These are phyloP conservation scores for Tetramorium alpestre DNA, from an alignment of 1,140 invertebrate genomes.

Conservation along the genomic window DNA sequence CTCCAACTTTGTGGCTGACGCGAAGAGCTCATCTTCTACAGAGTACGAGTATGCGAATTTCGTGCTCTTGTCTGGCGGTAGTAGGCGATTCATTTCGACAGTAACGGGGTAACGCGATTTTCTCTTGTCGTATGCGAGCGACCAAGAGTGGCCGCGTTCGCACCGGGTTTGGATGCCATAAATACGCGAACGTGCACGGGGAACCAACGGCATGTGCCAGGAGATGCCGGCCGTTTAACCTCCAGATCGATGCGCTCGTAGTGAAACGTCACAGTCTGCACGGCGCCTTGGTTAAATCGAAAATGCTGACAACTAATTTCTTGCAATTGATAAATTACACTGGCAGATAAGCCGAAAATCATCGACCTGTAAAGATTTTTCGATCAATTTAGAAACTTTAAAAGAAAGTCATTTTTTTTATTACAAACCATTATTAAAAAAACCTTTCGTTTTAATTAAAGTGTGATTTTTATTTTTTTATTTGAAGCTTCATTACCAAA, in stretches of 20 bases:
- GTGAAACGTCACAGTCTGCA: slow-evolving; percentile 28
- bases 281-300: background rate
- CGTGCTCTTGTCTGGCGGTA: slow-evolving; percentile 53
- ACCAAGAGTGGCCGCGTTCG: slow-evolving; percentile 22
- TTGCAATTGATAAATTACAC: background rate
- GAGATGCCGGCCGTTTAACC: slow-evolving; percentile 52
- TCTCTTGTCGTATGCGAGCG: slow-evolving; percentile 48
- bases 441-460: background rate
- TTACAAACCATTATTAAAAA: background rate
- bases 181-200: slow-evolving; percentile 38
- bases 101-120: slow-evolving; percentile 63
- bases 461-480: background rate
- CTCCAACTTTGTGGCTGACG: slow-evolving; percentile 22
- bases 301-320: slow-evolving; percentile 9
- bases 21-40: slow-evolving; percentile 27
- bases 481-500: background rate
- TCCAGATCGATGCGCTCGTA: slow-evolving; percentile 42
- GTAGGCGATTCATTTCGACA: slow-evolving; percentile 63
- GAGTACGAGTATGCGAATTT: slow-evolving; percentile 35
- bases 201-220: slow-evolving; percentile 32
- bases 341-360: background rate
- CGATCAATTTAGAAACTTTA: background rate
- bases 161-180: slow-evolving; percentile 49
- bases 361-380: background rate
- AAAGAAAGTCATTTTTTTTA: background rate